Conservation (phyloP, 2,797 vertebrate genomes). For the Tapirus indicus region DNA sequence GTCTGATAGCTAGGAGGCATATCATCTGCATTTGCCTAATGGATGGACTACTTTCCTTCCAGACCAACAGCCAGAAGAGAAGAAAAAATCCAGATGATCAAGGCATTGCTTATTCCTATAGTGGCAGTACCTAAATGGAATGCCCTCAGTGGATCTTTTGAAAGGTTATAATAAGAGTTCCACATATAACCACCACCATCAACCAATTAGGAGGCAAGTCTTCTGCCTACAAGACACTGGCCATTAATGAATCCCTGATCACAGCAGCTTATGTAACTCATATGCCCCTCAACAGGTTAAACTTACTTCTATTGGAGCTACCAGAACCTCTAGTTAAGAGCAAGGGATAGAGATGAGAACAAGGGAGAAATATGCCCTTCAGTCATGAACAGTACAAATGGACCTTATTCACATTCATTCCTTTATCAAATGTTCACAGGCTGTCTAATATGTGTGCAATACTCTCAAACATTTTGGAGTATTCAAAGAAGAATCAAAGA, state of each 20-base stretch:
- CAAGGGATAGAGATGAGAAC: neutral
- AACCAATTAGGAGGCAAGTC: neutral
- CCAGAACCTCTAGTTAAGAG: neutral
- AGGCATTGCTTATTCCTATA: neutral
- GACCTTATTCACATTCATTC: neutral
- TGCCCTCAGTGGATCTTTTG: neutral
- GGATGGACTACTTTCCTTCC: neutral
- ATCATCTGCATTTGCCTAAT: neutral
- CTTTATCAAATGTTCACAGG: neutral
- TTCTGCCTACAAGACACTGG: neutral
- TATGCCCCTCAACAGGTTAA: rapidly evolving
- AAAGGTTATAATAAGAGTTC: neutral
- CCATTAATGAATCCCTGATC: neutral
- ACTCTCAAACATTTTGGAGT: neutral
- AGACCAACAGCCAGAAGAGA: neutral
- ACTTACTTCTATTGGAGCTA: neutral
- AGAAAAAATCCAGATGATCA: neutral
- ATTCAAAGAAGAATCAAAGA: neutral
- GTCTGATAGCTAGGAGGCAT: neutral
- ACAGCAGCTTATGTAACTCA: neutral
- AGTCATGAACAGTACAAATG: neutral
- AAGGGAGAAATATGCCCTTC: neutral
- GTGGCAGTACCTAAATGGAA: neutral
- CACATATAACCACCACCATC: neutral
- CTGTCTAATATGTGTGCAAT: neutral